Conservation (phyloP, 1,140 invertebrate species). For the Papilio glaucus region DNA sequence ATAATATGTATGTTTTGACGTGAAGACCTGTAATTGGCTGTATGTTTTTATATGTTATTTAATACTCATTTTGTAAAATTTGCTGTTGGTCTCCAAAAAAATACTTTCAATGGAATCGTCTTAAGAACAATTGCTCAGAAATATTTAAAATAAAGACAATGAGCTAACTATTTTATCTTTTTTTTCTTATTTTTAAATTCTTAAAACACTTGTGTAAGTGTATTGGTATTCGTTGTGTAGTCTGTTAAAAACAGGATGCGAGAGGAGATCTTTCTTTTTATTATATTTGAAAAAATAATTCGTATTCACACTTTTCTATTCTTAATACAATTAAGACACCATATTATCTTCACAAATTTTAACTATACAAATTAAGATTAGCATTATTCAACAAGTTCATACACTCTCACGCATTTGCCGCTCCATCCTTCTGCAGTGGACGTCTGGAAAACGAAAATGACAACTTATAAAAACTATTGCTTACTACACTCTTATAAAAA, state of each 20-base stretch:
- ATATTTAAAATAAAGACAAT: not conserved
- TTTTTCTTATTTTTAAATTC: not conserved
- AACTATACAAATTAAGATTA: not conserved
- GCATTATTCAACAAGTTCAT: conserved; percentile 54
- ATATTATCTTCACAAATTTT: not conserved
- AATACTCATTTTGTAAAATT: no score
- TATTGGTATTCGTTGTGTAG: no score
- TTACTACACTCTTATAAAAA: no score
- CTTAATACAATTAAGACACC: not conserved
- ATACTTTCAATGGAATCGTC: no score
- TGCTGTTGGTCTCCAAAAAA: no score
- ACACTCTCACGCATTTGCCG: conserved; percentile 59
- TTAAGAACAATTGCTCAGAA: no score
- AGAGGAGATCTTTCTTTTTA: not conserved
- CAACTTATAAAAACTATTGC: conserved; percentile 12
- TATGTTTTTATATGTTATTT: no score
- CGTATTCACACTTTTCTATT: not conserved
- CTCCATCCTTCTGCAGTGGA: conserved; percentile 67
- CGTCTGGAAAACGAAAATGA: conserved; percentile 58
- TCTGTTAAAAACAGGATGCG: not conserved
- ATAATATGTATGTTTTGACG: no score
- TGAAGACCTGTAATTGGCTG: no score
- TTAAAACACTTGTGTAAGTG: no score
- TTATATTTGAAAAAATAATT: not conserved
- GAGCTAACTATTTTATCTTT: not conserved